A percentile compares a stretch with the other conserved stretches of the same genome.
These are phyloP conservation scores for Tupaia tana DNA, from an alignment of 2,113 vertebrate genomes.

Conservation along the genomic window DNA sequence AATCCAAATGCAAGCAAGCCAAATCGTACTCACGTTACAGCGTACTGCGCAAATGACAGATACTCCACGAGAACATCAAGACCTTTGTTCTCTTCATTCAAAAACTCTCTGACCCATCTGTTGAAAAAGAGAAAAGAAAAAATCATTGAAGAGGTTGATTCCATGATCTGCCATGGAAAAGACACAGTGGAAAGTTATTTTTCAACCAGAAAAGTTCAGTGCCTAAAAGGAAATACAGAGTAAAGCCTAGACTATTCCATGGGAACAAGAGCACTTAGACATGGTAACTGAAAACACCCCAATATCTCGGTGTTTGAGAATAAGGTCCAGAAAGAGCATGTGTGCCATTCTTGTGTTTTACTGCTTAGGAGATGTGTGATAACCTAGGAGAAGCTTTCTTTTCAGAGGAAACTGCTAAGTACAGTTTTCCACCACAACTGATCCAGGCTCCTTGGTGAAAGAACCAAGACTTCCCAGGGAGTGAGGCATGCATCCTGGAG, in stretches of 20 bases:
- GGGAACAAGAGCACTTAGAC: neutral
- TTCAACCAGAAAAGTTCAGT: neutral
- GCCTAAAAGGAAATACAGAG: neutral
- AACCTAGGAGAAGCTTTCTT: constrained; percentile 11
- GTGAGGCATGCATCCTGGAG: constrained; percentile 30
- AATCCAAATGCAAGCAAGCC: neutral
- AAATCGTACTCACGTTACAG: constrained; percentile 95
- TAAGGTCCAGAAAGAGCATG: neutral
- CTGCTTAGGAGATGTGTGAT: neutral
- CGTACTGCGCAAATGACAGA: constrained; percentile 98
- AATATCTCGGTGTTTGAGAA: neutral
- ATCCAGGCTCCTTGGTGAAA: neutral
- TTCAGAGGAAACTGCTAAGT: constrained; percentile 44
- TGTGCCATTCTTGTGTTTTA: neutral
- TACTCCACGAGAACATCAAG: constrained; percentile 98
- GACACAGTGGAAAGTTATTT: neutral
- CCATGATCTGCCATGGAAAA: neutral
- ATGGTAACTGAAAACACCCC: neutral
- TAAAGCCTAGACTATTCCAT: neutral
- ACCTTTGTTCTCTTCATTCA: constrained; percentile 99
- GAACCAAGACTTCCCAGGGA: neutral
- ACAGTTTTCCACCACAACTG: constrained; percentile 38
- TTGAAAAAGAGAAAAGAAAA: neutral
- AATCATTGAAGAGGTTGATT: constrained; percentile 25
- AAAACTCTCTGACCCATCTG: constrained; percentile 99